Base-by-base conservation (phyloP, 2,888 invertebrate genomes). In the Megaustenia siamemsis region DNA sequence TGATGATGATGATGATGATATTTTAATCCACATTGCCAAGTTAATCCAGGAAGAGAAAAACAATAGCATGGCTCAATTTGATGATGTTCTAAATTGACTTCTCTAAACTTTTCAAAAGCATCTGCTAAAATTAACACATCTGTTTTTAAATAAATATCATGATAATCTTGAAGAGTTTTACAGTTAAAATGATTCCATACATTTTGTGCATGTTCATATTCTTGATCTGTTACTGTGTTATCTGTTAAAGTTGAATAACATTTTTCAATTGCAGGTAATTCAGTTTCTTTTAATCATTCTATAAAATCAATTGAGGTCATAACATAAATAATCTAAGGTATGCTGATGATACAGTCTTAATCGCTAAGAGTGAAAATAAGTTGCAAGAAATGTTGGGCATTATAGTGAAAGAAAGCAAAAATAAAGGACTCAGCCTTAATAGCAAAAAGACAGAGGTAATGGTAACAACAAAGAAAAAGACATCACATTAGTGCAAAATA, bases 51-150 rank as follows among this genome's bases (percentile, higher is more conserved):
- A 53, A 56, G 35, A 12, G 53, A 12, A n/a, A n/a, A n/a, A n/a
- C n/a, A n/a, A n/a, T 35, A n/a, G 24, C 18, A 35, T 43, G 76
- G 76, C 18, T 76, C 76, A 28, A 56, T 53, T n/a, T n/a, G n/a
- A n/a, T n/a, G n/a, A n/a, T n/a, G 32, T 28, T 76, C 35, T 43
- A 56, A 53, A 35, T 18, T 53, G 24, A 76, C 10, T 53, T 49
- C 28, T 76, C 76, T 76, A 76, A 76, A 76, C 2, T 76, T 21
- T 56, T 76, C 49, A 76, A 76, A 76, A 24, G 24, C 49, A 56
- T 76, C 53, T 28, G 76, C 76, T 43, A 76, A 43, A n/a, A 76
- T 32, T 40, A 56, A 35, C 28, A 76, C 76, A 56, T 76, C 76
- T 6, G 53, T 76, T 38, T 53, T 49, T 32, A 53, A 21, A 56